Conservation (phyloP, 2,888 invertebrate species). For the Myopa testacea region DNA sequence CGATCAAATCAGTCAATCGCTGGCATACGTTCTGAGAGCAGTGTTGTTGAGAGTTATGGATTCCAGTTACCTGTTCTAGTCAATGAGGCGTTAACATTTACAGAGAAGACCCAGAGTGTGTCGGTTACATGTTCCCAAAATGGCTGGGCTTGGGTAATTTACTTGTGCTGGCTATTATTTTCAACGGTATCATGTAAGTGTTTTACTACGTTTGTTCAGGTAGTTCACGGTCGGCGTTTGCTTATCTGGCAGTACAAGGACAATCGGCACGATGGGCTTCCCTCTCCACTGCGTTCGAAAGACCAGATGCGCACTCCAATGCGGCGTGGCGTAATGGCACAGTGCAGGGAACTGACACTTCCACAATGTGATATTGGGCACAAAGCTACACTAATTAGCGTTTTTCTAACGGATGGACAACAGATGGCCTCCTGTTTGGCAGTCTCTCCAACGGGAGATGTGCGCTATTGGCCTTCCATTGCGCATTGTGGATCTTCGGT, state of each 20-base stretch:
- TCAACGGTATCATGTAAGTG: not conserved
- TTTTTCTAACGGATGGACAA: conserved; percentile 74
- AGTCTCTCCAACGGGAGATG: conserved; percentile 91
- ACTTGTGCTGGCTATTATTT: not conserved
- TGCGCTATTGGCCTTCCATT: conserved; percentile 91
- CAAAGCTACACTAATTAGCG: conserved; percentile 83
- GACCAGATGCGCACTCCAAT: conserved; percentile 67
- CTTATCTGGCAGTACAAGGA: conserved; percentile 86
- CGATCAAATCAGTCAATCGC: conserved; percentile 78
- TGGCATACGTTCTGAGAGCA: conserved; percentile 80
- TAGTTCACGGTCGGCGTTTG: conserved; percentile 86
- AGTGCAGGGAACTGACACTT: conserved; percentile 86
- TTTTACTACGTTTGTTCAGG: conserved; percentile 69
- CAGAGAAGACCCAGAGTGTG: conserved; percentile 72
- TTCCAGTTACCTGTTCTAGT: conserved; percentile 86
- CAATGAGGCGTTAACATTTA: conserved; percentile 87
- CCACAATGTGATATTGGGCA: conserved; percentile 94
- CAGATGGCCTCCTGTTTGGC: conserved; percentile 88
- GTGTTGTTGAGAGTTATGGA: conserved; percentile 84
- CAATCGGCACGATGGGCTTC: conserved; percentile 46
- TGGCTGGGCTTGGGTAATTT: conserved; percentile 71
- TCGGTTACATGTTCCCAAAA: conserved; percentile 70
- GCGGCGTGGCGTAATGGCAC: conserved; percentile 69
- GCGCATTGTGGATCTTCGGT: conserved; percentile 88
- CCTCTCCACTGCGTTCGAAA: conserved; percentile 54